phyloP scores from a whole-genome alignment of 2,113 vertebrate species.

The Daboia siamensis region DNA sequence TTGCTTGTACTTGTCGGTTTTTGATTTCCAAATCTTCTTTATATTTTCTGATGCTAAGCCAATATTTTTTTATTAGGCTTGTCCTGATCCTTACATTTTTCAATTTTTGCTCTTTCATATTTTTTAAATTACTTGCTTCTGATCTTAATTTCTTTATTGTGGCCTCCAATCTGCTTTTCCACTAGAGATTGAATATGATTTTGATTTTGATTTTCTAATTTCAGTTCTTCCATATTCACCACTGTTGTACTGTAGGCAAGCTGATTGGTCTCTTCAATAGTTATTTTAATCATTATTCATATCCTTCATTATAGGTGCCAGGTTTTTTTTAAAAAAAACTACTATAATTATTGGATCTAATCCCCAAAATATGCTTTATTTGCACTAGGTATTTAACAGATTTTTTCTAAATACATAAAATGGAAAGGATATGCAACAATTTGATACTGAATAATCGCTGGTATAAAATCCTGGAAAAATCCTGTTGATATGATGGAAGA shows the following conservation, averaged over 20 bases:
- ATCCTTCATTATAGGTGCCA: background rate
- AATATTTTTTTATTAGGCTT: background rate
- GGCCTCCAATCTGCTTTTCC: background rate
- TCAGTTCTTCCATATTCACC: background rate
- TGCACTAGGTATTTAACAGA: background rate
- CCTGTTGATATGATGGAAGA: slow-evolving; percentile 16
- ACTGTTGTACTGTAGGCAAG: background rate
- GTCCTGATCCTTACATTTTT: background rate
- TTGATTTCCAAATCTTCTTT: background rate
- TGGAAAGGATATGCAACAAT: background rate
- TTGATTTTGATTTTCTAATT: background rate
- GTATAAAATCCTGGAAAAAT: slow-evolving; percentile 24
- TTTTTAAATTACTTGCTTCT: background rate
- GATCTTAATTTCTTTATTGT: background rate
- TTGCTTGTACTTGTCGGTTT: background rate
- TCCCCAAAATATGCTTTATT: background rate
- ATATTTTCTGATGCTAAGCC: background rate
- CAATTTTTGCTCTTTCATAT: background rate
- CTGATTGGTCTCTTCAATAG: background rate
- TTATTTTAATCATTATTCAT: background rate
- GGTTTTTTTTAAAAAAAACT: background rate
- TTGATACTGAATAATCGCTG: background rate
- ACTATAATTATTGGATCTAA: background rate
- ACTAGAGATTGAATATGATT: background rate
- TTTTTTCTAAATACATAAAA: background rate